phyloP scores from a whole-genome alignment of 2,113 vertebrate species.

The Tinamus guttatus region DNA sequence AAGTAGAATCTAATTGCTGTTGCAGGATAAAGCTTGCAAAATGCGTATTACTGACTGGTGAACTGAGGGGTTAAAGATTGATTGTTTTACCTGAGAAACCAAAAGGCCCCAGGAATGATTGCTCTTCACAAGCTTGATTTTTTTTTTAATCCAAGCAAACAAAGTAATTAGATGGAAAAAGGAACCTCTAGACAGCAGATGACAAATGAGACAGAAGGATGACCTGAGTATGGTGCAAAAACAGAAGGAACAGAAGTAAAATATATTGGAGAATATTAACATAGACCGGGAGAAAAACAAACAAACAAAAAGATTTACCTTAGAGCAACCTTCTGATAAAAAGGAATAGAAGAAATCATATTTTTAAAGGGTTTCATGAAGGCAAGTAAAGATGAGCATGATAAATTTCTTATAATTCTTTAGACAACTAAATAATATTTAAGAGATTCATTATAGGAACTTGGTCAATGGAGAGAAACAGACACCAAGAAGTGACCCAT shows the following conservation, averaged over 20 bases:
- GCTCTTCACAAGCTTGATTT: background rate
- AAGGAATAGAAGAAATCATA: background rate
- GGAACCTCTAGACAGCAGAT: background rate
- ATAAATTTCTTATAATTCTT: background rate
- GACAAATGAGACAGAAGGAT: background rate
- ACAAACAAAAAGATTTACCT: background rate
- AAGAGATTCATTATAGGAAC: background rate
- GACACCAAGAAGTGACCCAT: background rate
- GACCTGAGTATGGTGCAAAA: background rate
- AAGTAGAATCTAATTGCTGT: conserved; percentile 18
- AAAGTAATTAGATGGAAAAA: background rate
- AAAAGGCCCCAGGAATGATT: background rate
- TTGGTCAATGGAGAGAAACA: background rate
- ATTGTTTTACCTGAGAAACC: conserved; percentile 1
- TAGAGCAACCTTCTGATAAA: background rate
- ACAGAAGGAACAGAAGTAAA: background rate
- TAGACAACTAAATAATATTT: background rate
- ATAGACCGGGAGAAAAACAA: background rate
- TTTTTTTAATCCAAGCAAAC: background rate
- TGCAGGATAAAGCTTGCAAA: background rate
- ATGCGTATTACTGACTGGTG: conserved; percentile 19
- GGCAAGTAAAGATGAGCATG: background rate
- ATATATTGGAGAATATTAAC: background rate
- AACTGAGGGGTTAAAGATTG: background rate
- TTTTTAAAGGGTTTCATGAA: background rate